phyloP scores from a whole-genome alignment of 2,888 invertebrate species.

The Amiota minor region DNA sequence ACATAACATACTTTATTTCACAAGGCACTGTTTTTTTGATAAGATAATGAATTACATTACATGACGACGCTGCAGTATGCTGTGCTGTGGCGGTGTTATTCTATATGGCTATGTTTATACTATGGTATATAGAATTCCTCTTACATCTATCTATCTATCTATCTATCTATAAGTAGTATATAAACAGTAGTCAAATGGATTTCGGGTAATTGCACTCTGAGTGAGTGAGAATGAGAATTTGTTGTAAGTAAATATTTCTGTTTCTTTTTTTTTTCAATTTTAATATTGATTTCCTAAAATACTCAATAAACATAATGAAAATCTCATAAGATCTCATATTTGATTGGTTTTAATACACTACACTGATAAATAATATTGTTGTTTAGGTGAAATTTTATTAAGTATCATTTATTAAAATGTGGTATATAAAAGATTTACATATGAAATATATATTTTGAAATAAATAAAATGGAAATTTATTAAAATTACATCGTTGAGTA shows the following conservation, averaged over 20 bases:
- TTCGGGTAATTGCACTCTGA: slow-evolving; percentile 18
- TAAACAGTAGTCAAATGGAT: background rate
- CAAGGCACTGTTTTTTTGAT: slow-evolving; percentile 49
- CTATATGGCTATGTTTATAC: too few relatives aligned
- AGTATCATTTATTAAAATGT: background rate
- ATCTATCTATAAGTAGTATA: background rate
- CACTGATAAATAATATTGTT: too few relatives aligned
- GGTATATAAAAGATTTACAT: too few relatives aligned
- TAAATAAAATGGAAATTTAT: too few relatives aligned
- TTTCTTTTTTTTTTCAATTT: background rate
- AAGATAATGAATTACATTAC: slow-evolving; percentile 54
- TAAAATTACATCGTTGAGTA: too few relatives aligned
- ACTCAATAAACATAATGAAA: background rate
- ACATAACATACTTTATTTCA: slow-evolving; percentile 54
- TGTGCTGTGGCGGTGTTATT: too few relatives aligned
- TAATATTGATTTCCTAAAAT: too few relatives aligned
- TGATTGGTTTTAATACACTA: background rate
- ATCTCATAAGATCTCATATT: background rate
- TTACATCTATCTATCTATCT: background rate
- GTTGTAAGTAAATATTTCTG: background rate
- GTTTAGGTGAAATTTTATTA: background rate
- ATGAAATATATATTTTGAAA: too few relatives aligned
- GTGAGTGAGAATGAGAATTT: background rate
- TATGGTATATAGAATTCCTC: background rate
- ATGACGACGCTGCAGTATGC: too few relatives aligned